These are phyloP conservation scores for Pithys albifrons DNA, from an alignment of 2,113 vertebrate genomes.

Conservation along the genomic window DNA sequence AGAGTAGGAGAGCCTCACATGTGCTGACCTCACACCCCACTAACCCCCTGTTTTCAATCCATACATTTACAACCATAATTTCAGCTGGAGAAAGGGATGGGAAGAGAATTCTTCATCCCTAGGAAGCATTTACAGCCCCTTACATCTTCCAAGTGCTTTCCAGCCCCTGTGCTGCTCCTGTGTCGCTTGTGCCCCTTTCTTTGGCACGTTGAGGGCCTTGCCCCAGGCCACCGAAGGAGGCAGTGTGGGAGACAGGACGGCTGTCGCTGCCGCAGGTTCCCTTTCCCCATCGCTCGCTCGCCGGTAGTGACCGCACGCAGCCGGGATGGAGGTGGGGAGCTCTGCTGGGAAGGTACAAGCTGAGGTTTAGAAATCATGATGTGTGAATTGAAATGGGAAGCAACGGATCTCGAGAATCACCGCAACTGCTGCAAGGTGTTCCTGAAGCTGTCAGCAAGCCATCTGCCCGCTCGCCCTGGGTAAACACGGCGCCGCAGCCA, in stretches of 20 bases:
- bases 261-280: neutral
- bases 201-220: neutral
- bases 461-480: slow-evolving; percentile 41
- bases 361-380: slow-evolving; percentile 69
- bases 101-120: neutral
- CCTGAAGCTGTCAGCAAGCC: slow-evolving; percentile 70
- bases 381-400: slow-evolving; percentile 73
- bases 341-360: slow-evolving; percentile 44
- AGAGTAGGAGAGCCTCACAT: neutral
- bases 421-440: slow-evolving; percentile 67
- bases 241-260: neutral
- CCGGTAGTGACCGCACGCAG: neutral
- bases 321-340: neutral
- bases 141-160: neutral
- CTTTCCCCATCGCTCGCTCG: neutral
- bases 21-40: fast-evolving
- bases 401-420: slow-evolving; percentile 53
- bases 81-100: neutral
- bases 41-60: fast-evolving
- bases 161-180: neutral
- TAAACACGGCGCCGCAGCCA: neutral
- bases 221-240: fast-evolving
- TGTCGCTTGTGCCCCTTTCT: neutral
- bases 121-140: neutral
- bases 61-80: neutral